These are phyloP conservation scores for Colistium nudipinnis DNA, from an alignment of 2,113 vertebrate genomes.

Conservation along the genomic window DNA sequence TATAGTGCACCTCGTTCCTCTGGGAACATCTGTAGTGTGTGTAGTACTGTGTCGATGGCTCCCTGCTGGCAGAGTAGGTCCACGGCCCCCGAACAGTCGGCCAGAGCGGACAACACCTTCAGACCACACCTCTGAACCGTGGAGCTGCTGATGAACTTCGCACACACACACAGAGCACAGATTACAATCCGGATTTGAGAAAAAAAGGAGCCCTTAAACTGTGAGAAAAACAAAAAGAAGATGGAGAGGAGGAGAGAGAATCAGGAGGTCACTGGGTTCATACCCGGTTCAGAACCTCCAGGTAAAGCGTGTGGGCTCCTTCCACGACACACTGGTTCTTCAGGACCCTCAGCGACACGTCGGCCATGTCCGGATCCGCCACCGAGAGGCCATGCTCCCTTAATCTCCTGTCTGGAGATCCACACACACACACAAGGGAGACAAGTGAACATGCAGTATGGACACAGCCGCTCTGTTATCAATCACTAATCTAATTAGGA, in stretches of 20 bases:
- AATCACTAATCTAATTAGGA: slow-evolving; percentile 30
- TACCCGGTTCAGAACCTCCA: slow-evolving; percentile 93
- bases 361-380: slow-evolving; percentile 81
- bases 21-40: slow-evolving; percentile 93
- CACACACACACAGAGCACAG: slow-evolving; percentile 32
- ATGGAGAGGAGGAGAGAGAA: background rate
- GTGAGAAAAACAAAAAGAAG: too few relatives aligned
- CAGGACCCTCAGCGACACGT: slow-evolving; percentile 84
- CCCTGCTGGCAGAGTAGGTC: slow-evolving; percentile 90
- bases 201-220: background rate
- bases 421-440: slow-evolving; percentile 2
- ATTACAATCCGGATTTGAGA: background rate
- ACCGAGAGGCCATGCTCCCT: slow-evolving; percentile 75
- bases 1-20: slow-evolving; percentile 87
- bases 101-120: slow-evolving; percentile 85
- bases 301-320: slow-evolving; percentile 87
- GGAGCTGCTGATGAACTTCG: slow-evolving; percentile 90
- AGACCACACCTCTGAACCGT: slow-evolving; percentile 89
- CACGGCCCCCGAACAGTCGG: slow-evolving; percentile 86
- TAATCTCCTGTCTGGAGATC: slow-evolving; percentile 75
- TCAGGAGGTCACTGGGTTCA: background rate
- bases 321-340: slow-evolving; percentile 91
- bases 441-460: background rate
- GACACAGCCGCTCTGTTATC: background rate
- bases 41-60: slow-evolving; percentile 89